A percentile compares a stretch with the other conserved stretches of the same genome.
These are phyloP conservation scores for Huso huso DNA, from an alignment of 2,797 vertebrate species.

Conservation along the genomic window DNA sequence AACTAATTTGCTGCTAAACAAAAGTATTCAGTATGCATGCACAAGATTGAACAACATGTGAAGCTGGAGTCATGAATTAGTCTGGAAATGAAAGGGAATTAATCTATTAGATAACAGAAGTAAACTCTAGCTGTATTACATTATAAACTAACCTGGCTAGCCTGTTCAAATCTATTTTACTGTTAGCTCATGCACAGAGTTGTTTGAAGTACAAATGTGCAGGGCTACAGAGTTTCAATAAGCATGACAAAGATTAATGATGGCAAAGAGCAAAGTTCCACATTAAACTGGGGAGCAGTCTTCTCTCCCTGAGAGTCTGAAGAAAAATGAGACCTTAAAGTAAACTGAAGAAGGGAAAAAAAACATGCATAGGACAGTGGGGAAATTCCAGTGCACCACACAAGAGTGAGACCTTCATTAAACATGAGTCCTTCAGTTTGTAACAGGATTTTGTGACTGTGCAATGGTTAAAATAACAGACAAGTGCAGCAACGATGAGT, in stretches of 20 bases:
- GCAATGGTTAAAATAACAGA: too few species aligned
- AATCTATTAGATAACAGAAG: neutral
- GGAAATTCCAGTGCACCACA: too few species aligned
- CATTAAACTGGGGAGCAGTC: neutral
- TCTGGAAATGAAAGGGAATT: neutral
- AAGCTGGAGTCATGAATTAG: neutral
- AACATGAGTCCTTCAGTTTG: too few species aligned
- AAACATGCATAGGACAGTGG: too few species aligned
- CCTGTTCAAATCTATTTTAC: neutral
- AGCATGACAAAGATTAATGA: conserved; percentile 1
- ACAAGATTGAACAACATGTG: neutral
- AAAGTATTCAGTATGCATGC: neutral
- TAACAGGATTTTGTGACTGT: too few species aligned
- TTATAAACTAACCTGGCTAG: neutral
- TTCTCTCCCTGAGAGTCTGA: neutral
- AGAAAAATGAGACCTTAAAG: too few species aligned
- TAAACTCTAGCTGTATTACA: neutral
- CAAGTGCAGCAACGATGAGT: too few species aligned
- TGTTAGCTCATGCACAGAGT: neutral
- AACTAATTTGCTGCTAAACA: too few species aligned
- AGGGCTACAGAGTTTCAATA: neutral
- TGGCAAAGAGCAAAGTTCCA: neutral
- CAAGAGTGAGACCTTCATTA: too few species aligned
- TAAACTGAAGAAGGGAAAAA: too few species aligned
- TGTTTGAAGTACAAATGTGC: neutral